A percentile compares a stretch with the other conserved stretches of the same genome.
These are phyloP conservation scores for Natator depressus DNA, from an alignment of 2,113 vertebrate species.

Conservation along the genomic window DNA sequence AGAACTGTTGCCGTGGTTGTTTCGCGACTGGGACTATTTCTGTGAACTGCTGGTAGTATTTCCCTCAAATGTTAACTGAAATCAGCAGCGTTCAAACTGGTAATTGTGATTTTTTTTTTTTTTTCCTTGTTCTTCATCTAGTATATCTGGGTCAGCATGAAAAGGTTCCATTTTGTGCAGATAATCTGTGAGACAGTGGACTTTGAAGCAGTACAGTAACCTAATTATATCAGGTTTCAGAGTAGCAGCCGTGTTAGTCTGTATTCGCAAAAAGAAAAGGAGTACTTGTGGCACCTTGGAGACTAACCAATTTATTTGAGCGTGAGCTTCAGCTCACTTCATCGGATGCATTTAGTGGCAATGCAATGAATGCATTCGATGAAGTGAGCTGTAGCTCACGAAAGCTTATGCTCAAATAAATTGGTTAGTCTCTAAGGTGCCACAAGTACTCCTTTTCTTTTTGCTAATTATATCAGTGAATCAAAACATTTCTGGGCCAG, in stretches of 20 bases:
- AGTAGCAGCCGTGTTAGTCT: no score
- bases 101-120: conserved; percentile 21
- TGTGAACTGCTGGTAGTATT: conserved; percentile 65
- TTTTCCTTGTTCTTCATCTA: conserved; percentile 29
- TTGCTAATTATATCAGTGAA: conserved; percentile 23
- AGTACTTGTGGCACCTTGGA: no score
- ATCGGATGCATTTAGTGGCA: no score
- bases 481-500: not conserved
- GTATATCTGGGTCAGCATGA: conserved; percentile 65
- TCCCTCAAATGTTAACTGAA: conserved; percentile 56
- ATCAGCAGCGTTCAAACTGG: conserved; percentile 57
- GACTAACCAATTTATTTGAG: no score
- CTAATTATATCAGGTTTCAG: conserved; percentile 22
- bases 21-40: conserved; percentile 43
- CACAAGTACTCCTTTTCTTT: no score
- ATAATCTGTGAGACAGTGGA: conserved; percentile 42
- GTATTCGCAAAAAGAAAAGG: no score
- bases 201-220: conserved; percentile 61
- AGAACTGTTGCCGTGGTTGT: conserved; percentile 41
- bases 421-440: no score
- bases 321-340: no score
- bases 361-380: no score
- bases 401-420: no score
- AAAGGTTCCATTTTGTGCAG: conserved; percentile 46
- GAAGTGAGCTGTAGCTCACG: no score